These are phyloP conservation scores for Muntiacus muntjak DNA, from an alignment of 2,113 vertebrate species.

Conservation along the genomic window DNA sequence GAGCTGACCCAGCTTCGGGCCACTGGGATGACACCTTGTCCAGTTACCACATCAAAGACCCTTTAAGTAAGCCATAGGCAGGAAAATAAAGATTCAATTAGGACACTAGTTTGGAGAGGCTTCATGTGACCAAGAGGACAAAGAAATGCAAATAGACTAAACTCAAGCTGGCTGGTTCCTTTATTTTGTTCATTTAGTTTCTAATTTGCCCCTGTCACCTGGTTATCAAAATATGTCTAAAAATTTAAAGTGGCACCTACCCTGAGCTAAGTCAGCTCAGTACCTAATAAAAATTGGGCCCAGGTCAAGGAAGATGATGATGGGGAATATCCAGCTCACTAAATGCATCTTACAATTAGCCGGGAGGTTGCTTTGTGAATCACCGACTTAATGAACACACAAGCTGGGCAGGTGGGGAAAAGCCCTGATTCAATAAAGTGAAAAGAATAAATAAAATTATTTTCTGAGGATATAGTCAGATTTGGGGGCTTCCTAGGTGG, in stretches of 20 bases:
- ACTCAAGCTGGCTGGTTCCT: neutral
- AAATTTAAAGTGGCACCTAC: conserved; percentile 11
- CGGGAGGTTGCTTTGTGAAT: conserved; percentile 41
- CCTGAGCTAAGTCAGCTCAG: neutral
- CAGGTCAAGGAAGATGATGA: conserved; percentile 1
- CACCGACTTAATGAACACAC: conserved; percentile 4
- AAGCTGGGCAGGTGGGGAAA: neutral
- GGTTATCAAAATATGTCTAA: neutral
- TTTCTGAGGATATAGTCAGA: neutral
- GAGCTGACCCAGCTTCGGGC: neutral
- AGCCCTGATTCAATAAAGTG: neutral
- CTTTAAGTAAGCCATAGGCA: neutral
- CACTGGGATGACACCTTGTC: neutral
- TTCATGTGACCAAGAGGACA: neutral
- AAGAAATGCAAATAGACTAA: neutral
- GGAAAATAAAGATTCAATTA: neutral
- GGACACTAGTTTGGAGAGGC: neutral
- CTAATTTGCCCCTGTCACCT: neutral
- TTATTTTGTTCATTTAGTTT: conserved; percentile 33
- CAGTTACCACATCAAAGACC: conserved; percentile 27
- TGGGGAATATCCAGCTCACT: neutral
- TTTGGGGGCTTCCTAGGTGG: neutral
- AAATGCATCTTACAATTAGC: conserved; percentile 22
- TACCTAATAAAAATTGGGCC: conserved; percentile 16
- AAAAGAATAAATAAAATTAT: conserved; percentile 20